Conservation (phyloP, 2,113 vertebrate species). For the Perca flavescens region DNA sequence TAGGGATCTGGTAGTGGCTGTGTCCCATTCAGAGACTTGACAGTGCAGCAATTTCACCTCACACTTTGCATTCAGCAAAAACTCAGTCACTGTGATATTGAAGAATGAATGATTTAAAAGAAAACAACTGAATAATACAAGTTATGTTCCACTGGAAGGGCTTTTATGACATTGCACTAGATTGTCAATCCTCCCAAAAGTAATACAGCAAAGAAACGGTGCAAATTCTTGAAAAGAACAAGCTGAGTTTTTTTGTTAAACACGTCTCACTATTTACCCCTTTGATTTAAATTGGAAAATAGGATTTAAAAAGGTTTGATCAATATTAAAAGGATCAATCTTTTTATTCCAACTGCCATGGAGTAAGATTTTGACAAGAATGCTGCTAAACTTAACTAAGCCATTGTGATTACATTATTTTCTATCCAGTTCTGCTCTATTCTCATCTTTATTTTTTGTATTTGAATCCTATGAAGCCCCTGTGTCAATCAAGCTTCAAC, state of each 20-base stretch:
- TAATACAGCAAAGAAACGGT: background rate
- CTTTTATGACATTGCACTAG: background rate
- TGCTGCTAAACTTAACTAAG: background rate
- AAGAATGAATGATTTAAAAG: constrained; percentile 37
- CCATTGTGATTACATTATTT: background rate
- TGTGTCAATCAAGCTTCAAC: background rate
- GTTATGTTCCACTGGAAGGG: background rate
- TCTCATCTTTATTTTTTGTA: background rate
- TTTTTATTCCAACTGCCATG: background rate
- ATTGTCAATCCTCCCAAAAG: background rate
- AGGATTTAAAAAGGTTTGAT: background rate
- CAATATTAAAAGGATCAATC: background rate
- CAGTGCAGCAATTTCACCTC: constrained; percentile 6
- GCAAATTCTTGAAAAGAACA: background rate
- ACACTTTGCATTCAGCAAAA: constrained; percentile 4
- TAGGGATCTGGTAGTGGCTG: constrained; percentile 22
- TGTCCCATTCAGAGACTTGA: constrained; percentile 18
- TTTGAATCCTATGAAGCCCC: background rate
- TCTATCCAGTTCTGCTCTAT: background rate
- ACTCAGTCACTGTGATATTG: background rate
- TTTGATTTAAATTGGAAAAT: background rate
- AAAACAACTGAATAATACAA: background rate
- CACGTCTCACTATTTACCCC: background rate
- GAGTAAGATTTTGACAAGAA: constrained; percentile 4
- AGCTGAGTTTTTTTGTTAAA: background rate